Conservation (phyloP, 2,888 invertebrate genomes). For the Ariolimax columbianus region DNA sequence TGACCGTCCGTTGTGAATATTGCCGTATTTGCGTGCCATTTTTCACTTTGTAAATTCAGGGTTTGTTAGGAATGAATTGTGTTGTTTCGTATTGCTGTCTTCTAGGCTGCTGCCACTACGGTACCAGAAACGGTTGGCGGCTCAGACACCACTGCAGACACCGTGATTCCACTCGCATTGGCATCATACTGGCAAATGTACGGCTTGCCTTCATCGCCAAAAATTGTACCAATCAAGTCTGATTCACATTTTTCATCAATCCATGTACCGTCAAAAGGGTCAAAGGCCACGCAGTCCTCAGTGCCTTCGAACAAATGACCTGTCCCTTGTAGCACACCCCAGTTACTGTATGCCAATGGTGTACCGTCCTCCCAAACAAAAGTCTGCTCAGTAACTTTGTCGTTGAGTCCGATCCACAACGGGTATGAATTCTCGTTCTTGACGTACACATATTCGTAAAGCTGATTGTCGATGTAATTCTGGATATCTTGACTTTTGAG, state of each 20-base stretch:
- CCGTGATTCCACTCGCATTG: no score
- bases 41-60: no score
- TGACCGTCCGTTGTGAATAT: no score
- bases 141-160: no score
- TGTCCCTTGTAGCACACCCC: neutral
- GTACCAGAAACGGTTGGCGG: no score
- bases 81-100: no score
- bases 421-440: neutral
- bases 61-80: no score
- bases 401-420: conserved; percentile 41
- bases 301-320: neutral
- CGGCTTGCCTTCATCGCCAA: neutral
- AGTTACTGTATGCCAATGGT: neutral
- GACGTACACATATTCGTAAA: neutral
- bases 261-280: neutral
- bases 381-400: conserved; percentile 2
- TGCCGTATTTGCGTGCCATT: no score
- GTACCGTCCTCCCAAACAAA: conserved; percentile 10
- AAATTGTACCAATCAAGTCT: neutral
- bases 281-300: neutral
- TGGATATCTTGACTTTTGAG: conserved; percentile 38
- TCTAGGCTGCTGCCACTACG: no score
- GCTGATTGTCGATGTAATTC: neutral
- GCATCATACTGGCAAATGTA: conserved; percentile 16
- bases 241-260: neutral